Evolutionary conservation across 23 tunicate species (phyloP), one percentile per base, ranked within the genome.

Genomic region (Halocynthia roretzi): DNA sequence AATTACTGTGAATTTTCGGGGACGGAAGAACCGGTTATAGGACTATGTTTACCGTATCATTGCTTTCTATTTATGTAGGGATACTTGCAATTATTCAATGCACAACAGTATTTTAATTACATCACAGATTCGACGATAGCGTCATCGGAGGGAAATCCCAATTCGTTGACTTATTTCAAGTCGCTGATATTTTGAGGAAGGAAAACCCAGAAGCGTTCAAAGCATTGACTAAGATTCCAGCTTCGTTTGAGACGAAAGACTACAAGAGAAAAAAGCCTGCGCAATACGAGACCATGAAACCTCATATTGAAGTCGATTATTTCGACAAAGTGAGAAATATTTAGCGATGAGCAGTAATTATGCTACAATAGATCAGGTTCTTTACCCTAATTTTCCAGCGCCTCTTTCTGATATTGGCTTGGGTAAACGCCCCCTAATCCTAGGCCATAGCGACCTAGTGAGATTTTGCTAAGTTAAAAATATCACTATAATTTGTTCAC

Each of bases 141-240:
- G 86, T 87, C 11, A 69, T 61, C 64, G 93, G 93, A 9, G 93
- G 93, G 48, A 73, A 87, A 20, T 82, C 93, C 8, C 83, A 75
- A 40, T 60, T 87, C 44, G 86, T 82, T 22, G 93, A 87, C 54
- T 67, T 87, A 83, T 87, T 87, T 71, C 80, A 63, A 21, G 80
- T 69, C 6, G 58, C 70, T 18, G 93, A 87, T 53, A 82, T 81
- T 12, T 64, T 87, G 5, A 80, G 93, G 0, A 70, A 72, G 40
- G 86, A 87, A 54, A 66, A 81, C 7, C 93, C 93, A 6, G 83
- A 82, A 53, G 86, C 81, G 7, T 87, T 87, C 60, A 56, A 69
- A 10, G 64, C 58, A 11, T 80, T 87, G 17, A 67, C 83, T 6
- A 68, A 80, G 54, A 80, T 87, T 4, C 93, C 93, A 8, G 54